Base-by-base conservation (phyloP, 2,113 vertebrate genomes). In the Glaucomys volans region DNA sequence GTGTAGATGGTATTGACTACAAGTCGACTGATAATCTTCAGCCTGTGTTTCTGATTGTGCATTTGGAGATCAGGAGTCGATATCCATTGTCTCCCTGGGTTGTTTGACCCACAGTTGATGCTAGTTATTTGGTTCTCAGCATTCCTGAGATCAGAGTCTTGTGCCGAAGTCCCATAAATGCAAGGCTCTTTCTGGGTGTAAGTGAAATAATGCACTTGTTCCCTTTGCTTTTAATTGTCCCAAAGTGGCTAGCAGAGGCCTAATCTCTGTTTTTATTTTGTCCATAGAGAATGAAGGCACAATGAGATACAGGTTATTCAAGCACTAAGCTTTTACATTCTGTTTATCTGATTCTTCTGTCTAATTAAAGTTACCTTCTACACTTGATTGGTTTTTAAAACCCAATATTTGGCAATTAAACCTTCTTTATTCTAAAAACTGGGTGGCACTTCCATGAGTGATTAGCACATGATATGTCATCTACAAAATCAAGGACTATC, bases 301-400 rank as follows among this genome's bases (percentile, higher is more conserved):
- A n/a, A 35, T 62, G 74, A 87, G 93, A 90, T 82, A 80, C 71
- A 89, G 37, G 89, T n/a, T 96, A 18, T 93, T 96, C 75, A 93
- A 80, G 62, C 74, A 83, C 44, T 50, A 67, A 91, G 95, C 76
- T 66, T 93, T 96, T 92, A 74, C 47, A 92, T 54, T 92, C 79
- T 96, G 81, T 95, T 98, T 97, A 90, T 96, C 95, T 95, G 94
- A 97, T 96, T 94, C 86, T 97, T 96, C 47, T 87, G 77, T 96
- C 94, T 96, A 97, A 97, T 98, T 97, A 97, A 96, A 97, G 67
- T 96, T 97, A 97, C 89, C 71, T 86, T 94, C 76, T 95, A 81
- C 16, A 96, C 93, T 96, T 96, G 94, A 94, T 96, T 95, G 83
- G 94, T 96, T 97, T 97, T 96, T 97, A 98, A 97, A 97, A 95